These are phyloP conservation scores for Cylas formicarius DNA, from an alignment of 1,140 invertebrate genomes.

Conservation along the genomic window DNA sequence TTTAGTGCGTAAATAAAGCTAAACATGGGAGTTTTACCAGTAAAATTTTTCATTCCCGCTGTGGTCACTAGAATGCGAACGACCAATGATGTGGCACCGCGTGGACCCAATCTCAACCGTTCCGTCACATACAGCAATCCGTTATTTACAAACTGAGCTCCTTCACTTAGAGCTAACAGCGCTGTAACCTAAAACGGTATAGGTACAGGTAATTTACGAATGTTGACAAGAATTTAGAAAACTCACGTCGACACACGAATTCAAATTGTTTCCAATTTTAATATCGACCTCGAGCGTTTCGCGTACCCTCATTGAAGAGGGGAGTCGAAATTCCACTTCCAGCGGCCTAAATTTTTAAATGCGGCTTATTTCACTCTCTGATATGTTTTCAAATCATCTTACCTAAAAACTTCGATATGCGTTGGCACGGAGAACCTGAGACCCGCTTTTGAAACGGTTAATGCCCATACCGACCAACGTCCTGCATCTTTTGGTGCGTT, in stretches of 20 bases:
- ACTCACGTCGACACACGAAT: constrained; percentile 61
- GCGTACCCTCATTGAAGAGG: constrained; percentile 49
- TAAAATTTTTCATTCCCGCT: constrained; percentile 55
- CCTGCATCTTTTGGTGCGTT: constrained; percentile 50
- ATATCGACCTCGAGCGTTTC: constrained; percentile 57
- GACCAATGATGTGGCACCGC: constrained; percentile 55
- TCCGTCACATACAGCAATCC: constrained; percentile 56
- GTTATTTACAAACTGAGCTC: constrained; percentile 55
- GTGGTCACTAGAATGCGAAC: constrained; percentile 53
- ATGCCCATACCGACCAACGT: constrained; percentile 53
- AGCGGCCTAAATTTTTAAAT: constrained; percentile 48
- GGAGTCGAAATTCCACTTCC: constrained; percentile 51
- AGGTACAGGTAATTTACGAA: not conserved
- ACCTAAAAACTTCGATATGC: constrained; percentile 47
- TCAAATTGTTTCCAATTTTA: constrained; percentile 57
- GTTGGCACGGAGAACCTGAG: constrained; percentile 50
- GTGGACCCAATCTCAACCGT: constrained; percentile 51
- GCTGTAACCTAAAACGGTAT: constrained; percentile 50
- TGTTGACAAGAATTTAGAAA: not conserved
- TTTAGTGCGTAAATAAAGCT: not conserved
- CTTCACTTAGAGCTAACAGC: constrained; percentile 52
- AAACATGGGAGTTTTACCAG: constrained; percentile 43
- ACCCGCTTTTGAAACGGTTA: constrained; percentile 45
- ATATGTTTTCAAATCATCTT: not conserved
- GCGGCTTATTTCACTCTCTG: too few species aligned